phyloP scores from a whole-genome alignment of 2,797 vertebrate species.

The Anguilla pacifica region DNA sequence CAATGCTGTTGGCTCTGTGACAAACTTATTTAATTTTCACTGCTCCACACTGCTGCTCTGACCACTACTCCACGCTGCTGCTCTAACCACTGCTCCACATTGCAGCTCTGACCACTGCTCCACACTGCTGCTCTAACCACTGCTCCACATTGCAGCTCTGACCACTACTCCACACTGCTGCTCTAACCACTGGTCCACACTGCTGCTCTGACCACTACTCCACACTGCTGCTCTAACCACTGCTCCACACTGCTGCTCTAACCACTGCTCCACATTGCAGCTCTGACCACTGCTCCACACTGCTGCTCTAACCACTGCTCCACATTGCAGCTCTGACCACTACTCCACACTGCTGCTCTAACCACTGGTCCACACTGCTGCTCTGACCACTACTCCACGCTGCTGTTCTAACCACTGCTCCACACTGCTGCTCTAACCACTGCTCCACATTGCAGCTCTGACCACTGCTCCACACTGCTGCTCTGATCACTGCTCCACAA shows the following conservation, averaged over 20 bases:
- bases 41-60: neutral
- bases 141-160: neutral
- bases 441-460: neutral
- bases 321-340: neutral
- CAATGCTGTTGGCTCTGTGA: constrained; percentile 2
- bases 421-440: neutral
- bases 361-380: neutral
- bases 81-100: neutral
- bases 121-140: neutral
- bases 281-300: neutral
- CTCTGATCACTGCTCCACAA: neutral
- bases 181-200: neutral
- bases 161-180: neutral
- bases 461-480: neutral
- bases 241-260: neutral
- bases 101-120: neutral
- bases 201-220: neutral
- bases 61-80: neutral
- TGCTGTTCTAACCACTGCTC: neutral
- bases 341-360: neutral
- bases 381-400: neutral
- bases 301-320: neutral
- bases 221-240: neutral
- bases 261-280: neutral
- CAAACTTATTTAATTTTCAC: neutral